Evolutionary conservation across 2,888 invertebrate genomes (phyloP), one percentile per base, ranked within the genome.

Genomic region (Euplagia quadripunctaria): DNA sequence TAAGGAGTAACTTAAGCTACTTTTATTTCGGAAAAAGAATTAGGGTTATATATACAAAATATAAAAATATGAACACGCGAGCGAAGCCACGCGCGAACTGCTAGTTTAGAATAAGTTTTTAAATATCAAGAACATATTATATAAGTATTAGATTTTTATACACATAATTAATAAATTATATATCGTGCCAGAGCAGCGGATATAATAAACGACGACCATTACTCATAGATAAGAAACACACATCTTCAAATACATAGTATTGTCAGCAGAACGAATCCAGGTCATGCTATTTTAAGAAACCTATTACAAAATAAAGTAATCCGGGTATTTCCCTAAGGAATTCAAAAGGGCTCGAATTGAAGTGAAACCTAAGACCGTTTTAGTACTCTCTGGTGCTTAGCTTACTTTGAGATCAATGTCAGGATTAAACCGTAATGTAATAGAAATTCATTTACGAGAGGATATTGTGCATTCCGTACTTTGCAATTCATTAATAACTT

Each of bases 281-380:
- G 16, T 49, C 46, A 49, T 52, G 64, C 51, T 72, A 72, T 68
- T 72, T 72, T 68, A 64, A 65, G 68, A 46, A 72, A 52, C 11
- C 72, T 64, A 65, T 64, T 52, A 41, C 46, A 49, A 68, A 68
- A 68, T 68, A 68, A 68, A 72, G n/a, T 42, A 51, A 68, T 17
- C 46, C 49, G 31, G 20, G 64, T 46, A 55, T 65, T 58, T 73
- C 58, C 65, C 64, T 4, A n/a, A 46, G 9, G 68, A n/a, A 64
- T 63, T 51, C 8, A 11, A 72, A 68, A 64, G 68, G 72, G 55
- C 46, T 63, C 66, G 65, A 52, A 49, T 43, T 46, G 11, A 49
- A 16, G 49, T n/a, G 49, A 68, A 64, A 68, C 68, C 51, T 58
- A 68, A 66, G 64, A n/a, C 41, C 63, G 20, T 68, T 73, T 72